Evolutionary conservation across 1,140 invertebrate genomes (phyloP).

Genomic region (Phenacoccus solenopsis): DNA sequence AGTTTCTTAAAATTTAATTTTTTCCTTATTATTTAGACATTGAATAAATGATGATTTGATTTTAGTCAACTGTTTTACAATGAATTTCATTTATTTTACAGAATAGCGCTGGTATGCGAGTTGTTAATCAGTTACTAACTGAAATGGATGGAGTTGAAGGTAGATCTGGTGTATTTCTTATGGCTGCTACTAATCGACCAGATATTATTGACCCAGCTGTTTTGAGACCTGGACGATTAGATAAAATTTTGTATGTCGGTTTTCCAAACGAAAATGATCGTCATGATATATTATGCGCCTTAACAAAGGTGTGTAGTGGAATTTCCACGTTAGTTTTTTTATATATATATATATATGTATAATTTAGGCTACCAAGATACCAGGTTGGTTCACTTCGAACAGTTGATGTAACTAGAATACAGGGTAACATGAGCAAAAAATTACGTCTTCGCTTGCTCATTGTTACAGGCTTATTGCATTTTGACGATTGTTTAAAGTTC

Average conservation of each 20-base stretch:
- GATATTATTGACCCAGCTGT: conserved; percentile 96
- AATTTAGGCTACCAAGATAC: too few species aligned
- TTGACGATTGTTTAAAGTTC: too few species aligned
- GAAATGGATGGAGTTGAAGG: conserved; percentile 97
- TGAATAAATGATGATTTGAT: too few species aligned
- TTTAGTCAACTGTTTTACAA: too few species aligned
- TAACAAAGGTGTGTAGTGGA: conserved; percentile 63
- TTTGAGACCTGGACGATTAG: conserved; percentile 82
- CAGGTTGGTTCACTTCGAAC: too few species aligned
- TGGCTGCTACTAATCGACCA: conserved; percentile 92
- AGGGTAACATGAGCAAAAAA: too few species aligned
- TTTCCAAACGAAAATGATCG: conserved; percentile 68
- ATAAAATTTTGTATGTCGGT: conserved; percentile 88
- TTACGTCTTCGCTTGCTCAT: too few species aligned
- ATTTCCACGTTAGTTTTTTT: not conserved
- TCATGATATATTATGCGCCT: conserved; percentile 73
- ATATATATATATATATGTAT: too few species aligned
- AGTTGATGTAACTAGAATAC: too few species aligned
- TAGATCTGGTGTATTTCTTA: conserved; percentile 67
- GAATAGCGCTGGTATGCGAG: conserved; percentile 36
- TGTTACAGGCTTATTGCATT: too few species aligned
- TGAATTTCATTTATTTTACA: not conserved
- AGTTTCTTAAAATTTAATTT: not conserved
- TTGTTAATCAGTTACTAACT: conserved; percentile 94
- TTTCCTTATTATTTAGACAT: too few species aligned